phyloP scores from a whole-genome alignment of 2,888 invertebrate species.

The Elegia similella region DNA sequence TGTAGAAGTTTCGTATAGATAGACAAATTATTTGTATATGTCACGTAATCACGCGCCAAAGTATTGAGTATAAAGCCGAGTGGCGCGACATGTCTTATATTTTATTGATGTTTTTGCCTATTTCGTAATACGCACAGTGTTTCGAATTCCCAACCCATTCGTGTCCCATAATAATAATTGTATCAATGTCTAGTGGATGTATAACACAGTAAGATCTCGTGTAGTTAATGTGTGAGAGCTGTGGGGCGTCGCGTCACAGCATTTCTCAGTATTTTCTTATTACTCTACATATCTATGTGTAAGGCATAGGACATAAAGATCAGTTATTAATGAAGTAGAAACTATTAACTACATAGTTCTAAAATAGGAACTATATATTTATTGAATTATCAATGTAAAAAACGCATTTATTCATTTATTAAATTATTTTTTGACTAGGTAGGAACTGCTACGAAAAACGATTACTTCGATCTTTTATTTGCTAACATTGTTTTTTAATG shows the following conservation, averaged over 20 bases:
- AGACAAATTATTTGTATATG: constrained; percentile 44
- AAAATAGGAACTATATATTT: too few relatives aligned
- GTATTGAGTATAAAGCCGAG: constrained; percentile 17
- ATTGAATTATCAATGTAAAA: too few relatives aligned
- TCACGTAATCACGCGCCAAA: constrained; percentile 24
- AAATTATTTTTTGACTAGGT: too few relatives aligned
- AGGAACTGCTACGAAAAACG: too few relatives aligned
- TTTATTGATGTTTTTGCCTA: constrained; percentile 19
- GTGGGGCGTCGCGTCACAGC: neutral
- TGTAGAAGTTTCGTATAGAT: constrained; percentile 55
- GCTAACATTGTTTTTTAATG: too few relatives aligned
- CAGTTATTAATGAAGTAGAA: neutral
- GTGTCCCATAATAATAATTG: constrained; percentile 22
- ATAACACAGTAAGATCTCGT: constrained; percentile 31
- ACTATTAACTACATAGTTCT: neutral
- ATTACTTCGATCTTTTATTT: too few relatives aligned
- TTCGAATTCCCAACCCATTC: constrained; percentile 5
- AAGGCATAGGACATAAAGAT: constrained; percentile 35
- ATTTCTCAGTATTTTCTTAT: constrained; percentile 21
- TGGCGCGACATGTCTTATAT: constrained; percentile 7
- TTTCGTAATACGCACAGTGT: constrained; percentile 39
- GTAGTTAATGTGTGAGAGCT: constrained; percentile 33
- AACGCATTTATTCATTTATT: too few relatives aligned
- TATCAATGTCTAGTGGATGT: constrained; percentile 28
- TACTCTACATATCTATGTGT: constrained; percentile 59